Evolutionary conservation across 1,140 invertebrate species (phyloP), one percentile per base, ranked within the genome.

Genomic region (Linepithema humile): DNA sequence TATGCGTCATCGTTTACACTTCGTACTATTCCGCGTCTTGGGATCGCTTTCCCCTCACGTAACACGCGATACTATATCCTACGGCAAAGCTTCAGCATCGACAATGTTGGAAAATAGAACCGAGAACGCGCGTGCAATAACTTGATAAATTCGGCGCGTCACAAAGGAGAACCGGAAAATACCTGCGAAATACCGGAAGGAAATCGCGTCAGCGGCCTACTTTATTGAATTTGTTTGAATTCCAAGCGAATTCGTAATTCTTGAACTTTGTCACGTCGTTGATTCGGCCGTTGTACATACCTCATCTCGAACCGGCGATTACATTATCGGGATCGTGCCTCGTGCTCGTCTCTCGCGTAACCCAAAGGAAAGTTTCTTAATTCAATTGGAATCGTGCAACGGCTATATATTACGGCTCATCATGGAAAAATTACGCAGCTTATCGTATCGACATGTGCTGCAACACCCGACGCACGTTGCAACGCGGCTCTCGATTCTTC

Each of bases 321-420:
- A 23, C 29, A 43, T 59, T 82, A 82, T 82, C 78, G 29, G 38
- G 15, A 70, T 80, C 75, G 75, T 70, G 75, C 75, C 35, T 57
- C 62, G 62, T 10, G 59, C 23, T 6, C 73, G 20, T 69, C 65
- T 45, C n/a, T 82, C n/a, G 64, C 35, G 35, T 26, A 43, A 53
- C 35, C 29, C 7, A 23, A 74, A 50, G 57, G 57, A 62, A 82
- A 82, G 78, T 74, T 74, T 29, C 65, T 74, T 82, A 74, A 82
- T 82, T 55, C 78, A 70, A 4, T 26, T 65, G 2, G 62, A 50
- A 40, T 78, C 38, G 3, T 29, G 26, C 70, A 57, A 80, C 23
- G 26, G n/a, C 48, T 29, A 29, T 43, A 20, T 43, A 20, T 55
- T 32, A n/a, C n/a, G 64, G 7, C 2, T 12, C 48, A 50, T 32